A percentile compares a stretch with the other conserved stretches of the same genome.
Conservation (phyloP, 2,113 vertebrate species). For the Pseudolaguvia tuberculata region DNA sequence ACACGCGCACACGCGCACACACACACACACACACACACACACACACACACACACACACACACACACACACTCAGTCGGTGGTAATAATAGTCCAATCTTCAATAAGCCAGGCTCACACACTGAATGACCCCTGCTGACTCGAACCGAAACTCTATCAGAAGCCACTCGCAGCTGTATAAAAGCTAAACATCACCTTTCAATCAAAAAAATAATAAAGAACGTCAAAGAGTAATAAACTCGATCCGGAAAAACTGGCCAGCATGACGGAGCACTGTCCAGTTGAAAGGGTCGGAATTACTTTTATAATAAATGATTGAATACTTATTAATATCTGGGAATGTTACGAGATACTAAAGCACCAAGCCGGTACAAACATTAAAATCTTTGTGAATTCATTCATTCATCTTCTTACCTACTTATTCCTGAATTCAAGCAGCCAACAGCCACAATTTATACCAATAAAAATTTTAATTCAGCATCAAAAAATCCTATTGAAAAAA, state of each 20-base stretch:
- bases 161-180: conserved; percentile 10
- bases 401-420: too few relatives aligned
- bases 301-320: not conserved
- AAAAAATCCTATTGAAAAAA: too few relatives aligned
- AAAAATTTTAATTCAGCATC: too few relatives aligned
- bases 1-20: not conserved
- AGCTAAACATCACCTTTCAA: not conserved
- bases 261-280: not conserved
- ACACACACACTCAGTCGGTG: not conserved
- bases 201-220: conserved; percentile 7
- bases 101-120: conserved; percentile 11
- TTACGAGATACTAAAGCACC: too few relatives aligned
- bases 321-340: not conserved
- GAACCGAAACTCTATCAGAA: conserved; percentile 16
- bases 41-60: conserved; percentile 1
- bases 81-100: not conserved
- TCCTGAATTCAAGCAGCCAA: too few relatives aligned
- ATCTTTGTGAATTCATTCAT: too few relatives aligned
- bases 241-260: not conserved
- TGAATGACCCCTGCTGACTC: not conserved
- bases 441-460: too few relatives aligned
- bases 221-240: conserved; percentile 6
- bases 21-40: not conserved
- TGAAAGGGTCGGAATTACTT: not conserved
- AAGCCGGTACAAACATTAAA: too few relatives aligned